Evolutionary conservation across 2,888 invertebrate species (phyloP).

Genomic region (Synergus laeviventris): DNA sequence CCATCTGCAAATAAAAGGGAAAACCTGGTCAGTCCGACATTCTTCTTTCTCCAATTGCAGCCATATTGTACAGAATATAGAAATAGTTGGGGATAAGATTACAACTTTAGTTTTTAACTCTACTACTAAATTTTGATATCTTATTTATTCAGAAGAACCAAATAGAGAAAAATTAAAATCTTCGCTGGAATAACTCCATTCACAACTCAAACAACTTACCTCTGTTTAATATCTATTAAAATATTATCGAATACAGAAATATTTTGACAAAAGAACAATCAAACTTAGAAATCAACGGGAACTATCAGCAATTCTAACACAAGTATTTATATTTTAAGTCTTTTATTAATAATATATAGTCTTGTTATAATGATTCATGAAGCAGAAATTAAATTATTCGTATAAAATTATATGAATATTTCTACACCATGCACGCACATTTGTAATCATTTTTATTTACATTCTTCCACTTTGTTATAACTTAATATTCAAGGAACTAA

Average conservation of each 20-base stretch:
- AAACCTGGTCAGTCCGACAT: constrained; percentile 48
- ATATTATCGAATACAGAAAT: not conserved
- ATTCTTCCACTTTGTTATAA: too few relatives aligned
- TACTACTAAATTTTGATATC: too few relatives aligned
- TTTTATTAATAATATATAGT: not conserved
- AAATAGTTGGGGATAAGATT: not conserved
- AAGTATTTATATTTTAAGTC: not conserved
- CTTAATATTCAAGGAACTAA: too few relatives aligned
- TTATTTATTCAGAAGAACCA: too few relatives aligned
- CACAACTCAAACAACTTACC: constrained; percentile 1
- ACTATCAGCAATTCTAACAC: not conserved
- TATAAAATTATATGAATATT: not conserved
- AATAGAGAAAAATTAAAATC: too few relatives aligned
- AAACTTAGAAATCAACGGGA: not conserved
- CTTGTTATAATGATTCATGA: not conserved
- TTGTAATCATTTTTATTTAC: not conserved
- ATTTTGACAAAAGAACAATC: not conserved
- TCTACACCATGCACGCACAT: not conserved
- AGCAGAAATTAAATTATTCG: not conserved
- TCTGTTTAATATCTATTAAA: constrained; percentile 8
- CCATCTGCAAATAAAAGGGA: constrained; percentile 60
- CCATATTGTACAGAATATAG: not conserved
- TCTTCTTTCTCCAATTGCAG: constrained; percentile 34
- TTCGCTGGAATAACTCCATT: not conserved
- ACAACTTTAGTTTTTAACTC: not conserved